Base-by-base conservation (phyloP, 64 coral and sea anemone species). In the Catalaphyllia jardinei region DNA sequence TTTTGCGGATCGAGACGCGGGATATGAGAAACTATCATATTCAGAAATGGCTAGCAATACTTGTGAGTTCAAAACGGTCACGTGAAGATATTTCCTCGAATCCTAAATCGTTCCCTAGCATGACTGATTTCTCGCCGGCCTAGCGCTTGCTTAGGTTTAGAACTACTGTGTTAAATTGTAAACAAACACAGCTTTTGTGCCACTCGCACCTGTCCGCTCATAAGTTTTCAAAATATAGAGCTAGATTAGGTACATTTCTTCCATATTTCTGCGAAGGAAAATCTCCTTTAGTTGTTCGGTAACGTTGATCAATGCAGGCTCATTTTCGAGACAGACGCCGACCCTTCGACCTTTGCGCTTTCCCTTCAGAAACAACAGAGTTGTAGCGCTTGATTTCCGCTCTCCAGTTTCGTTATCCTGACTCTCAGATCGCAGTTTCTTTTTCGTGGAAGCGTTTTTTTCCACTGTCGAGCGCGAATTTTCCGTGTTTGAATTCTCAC, bases 191-290 rank as follows among this genome's bases (percentile, higher is more conserved):
- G 38, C 38, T 71, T 85, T 71, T 49, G 20, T 46, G 20, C 31
- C 24, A 71, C 63, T 71, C n/a, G 38, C 81, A 85, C 81, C 81
- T 85, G 81, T 60, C 62, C 35, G 71, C 20, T 85, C 2, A 19
- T 27, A 80, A 80, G 52, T 29, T 71, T 63, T 85, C 62, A 85
- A 65, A 24, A 49, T 71, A 25, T 14, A 12, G 1, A 27, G 46
- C 81, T 86, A 97, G 39, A 97, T 97, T 55, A 97, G 83, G 80
- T 97, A 97, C 95, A 97, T 97, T 63, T 97, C 95, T 87, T 97
- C 95, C 95, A 97, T 97, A 57, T 97, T 97, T 67, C 87, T 71
- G 20, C 95, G 81, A 13, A 97, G 80, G 60, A 97, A 97, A 19
- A 97, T 97, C 30, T 97, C 95, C 79, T 97, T 97, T 3, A 97